Conservation (phyloP, 2,888 invertebrate species). For the Tortricodes alternella region DNA sequence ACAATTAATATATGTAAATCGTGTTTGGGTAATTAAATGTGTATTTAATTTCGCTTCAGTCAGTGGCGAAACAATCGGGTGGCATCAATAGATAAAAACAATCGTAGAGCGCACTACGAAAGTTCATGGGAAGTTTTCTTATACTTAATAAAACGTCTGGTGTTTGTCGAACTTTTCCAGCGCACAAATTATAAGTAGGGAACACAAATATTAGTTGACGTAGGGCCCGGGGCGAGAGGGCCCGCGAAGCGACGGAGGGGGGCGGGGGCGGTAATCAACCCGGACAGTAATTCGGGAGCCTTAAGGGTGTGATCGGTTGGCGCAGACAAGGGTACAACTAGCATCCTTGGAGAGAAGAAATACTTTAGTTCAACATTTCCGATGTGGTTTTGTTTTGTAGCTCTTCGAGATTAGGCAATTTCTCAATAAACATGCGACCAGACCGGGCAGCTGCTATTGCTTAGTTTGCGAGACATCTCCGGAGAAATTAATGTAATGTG, state of each 20-base stretch:
- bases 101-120: slow-evolving; percentile 64
- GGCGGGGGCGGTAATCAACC: slow-evolving; percentile 71
- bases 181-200: slow-evolving; percentile 77
- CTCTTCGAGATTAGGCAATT: slow-evolving; percentile 80
- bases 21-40: slow-evolving; percentile 51
- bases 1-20: slow-evolving; percentile 45
- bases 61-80: slow-evolving; percentile 56
- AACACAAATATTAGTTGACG: slow-evolving; percentile 81
- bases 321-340: slow-evolving; percentile 78
- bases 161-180: slow-evolving; percentile 75
- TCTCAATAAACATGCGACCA: slow-evolving; percentile 78
- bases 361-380: slow-evolving; percentile 80
- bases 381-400: slow-evolving; percentile 81
- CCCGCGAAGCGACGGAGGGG: slow-evolving; percentile 41
- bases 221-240: slow-evolving; percentile 58
- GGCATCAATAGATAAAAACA: slow-evolving; percentile 59
- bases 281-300: slow-evolving; percentile 80
- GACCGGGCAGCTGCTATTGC: slow-evolving; percentile 70
- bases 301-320: slow-evolving; percentile 81
- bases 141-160: slow-evolving; percentile 75
- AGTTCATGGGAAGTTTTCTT: slow-evolving; percentile 68
- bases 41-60: slow-evolving; percentile 50
- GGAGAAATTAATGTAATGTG: slow-evolving; percentile 79
- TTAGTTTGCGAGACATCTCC: slow-evolving; percentile 75
- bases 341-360: slow-evolving; percentile 79